Evolutionary conservation across 2,888 invertebrate species (phyloP), one percentile per base, ranked within the genome.

Genomic region (Leptothorax acervorum): DNA sequence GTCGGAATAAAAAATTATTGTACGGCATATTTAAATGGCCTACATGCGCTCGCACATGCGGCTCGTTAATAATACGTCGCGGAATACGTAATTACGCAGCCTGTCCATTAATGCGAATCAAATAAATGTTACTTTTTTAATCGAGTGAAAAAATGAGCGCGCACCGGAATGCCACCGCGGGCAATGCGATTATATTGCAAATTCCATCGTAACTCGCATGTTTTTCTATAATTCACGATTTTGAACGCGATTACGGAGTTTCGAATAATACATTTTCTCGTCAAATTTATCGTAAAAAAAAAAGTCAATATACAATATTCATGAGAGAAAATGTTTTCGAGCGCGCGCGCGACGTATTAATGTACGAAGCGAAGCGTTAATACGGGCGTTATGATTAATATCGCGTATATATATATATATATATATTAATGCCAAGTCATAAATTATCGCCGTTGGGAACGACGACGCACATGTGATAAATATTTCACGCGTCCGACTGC

Each of bases 401-500:
- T 60, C n/a, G 35, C 79, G 42, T 31, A 48, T 35, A 35, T 35
- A 35, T 35, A 35, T 45, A 79, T 31, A 48, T 35, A 35, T 35
- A 35, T 35, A 35, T 45, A 79, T 60, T 71, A 79, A 71, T 79
- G 42, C 9, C 60, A 48, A 28, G 74, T 48, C 23, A 60, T 60
- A 35, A 79, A 73, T 79, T 60, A 73, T 35, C 55, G 23, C 11
- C 71, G 23, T 42, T 63, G 51, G 28, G n/a, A 76, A n/a, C n/a
- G n/a, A n/a, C 31, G 42, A 62, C 15, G 75, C 82, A 73, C 42
- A 42, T 28, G 6, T 53, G 78, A 78, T 78, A 76, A 76, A 82
- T 75, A 53, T 82, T 63, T 63, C 15, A 70, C 42, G 28, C 12
- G 31, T 73, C 31, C 53, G 48, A 60, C 35, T 35, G 35, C 35